Evolutionary conservation across 1,140 invertebrate species (phyloP).

Genomic region (Drosophila bocqueti): DNA sequence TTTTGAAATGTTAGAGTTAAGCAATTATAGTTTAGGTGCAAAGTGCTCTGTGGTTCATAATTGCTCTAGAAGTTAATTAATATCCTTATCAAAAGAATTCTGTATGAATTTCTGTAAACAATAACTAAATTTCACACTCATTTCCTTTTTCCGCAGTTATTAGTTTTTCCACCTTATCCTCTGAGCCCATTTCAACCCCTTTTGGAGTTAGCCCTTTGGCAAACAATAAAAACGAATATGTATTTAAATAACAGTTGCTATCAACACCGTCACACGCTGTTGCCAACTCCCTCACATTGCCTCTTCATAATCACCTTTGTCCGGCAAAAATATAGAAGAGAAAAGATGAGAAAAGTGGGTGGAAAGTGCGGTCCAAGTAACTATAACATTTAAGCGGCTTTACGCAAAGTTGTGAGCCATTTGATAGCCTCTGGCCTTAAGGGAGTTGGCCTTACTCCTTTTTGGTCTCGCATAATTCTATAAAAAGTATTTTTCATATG

Average conservation of each 20-base stretch:
- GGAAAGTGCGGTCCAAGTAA: conserved; percentile 58
- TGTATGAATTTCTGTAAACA: background rate
- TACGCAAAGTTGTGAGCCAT: conserved; percentile 66
- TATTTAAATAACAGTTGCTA: conserved; percentile 70
- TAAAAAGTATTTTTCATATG: conserved; percentile 51
- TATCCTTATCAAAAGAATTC: background rate
- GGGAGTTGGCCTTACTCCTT: background rate
- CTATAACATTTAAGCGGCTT: conserved; percentile 80
- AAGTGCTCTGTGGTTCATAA: background rate
- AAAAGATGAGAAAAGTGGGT: conserved; percentile 6
- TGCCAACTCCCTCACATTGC: conserved; percentile 19
- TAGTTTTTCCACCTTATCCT: conserved; percentile 2
- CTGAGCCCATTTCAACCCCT: background rate
- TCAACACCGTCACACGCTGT: conserved; percentile 59
- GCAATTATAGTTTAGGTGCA: background rate
- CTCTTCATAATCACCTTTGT: conserved; percentile 54
- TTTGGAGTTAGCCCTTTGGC: conserved; percentile 13
- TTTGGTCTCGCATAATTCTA: conserved; percentile 35
- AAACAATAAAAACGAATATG: conserved; percentile 68
- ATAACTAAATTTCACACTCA: background rate
- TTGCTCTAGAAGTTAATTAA: background rate
- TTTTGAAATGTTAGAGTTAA: background rate
- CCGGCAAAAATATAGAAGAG: conserved; percentile 19
- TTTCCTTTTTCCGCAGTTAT: background rate
- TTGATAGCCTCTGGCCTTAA: conserved; percentile 58